A percentile compares a stretch with the other conserved stretches of the same genome.
Conservation (phyloP, 2,888 invertebrate species). For the Calameuta filiformis region DNA sequence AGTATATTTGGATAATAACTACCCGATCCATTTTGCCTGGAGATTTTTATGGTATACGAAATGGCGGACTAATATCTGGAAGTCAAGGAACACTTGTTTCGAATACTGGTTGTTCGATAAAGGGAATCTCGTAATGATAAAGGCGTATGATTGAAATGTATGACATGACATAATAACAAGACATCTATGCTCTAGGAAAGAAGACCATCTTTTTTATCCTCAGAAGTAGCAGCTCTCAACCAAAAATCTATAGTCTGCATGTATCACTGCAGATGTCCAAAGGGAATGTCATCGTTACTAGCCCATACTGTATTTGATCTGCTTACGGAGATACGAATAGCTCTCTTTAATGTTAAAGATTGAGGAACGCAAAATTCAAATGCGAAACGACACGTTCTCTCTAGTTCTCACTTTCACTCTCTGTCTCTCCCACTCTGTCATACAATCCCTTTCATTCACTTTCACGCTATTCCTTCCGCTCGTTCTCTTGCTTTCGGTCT, state of each 20-base stretch:
- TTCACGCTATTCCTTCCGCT: constrained; percentile 25
- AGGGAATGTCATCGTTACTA: constrained; percentile 24
- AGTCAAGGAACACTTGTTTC: not conserved
- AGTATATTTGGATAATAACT: constrained; percentile 34
- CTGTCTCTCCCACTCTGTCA: constrained; percentile 16
- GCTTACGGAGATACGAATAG: constrained; percentile 18
- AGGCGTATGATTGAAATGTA: not conserved
- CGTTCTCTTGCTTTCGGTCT: constrained; percentile 21
- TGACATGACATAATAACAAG: not conserved
- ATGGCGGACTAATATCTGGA: not conserved
- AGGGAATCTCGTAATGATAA: not conserved
- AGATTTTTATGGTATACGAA: constrained; percentile 22
- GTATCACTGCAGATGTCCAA: not conserved
- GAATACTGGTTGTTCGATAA: not conserved
- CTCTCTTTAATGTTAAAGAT: constrained; percentile 10
- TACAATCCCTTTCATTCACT: constrained; percentile 18
- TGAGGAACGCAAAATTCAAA: constrained; percentile 36
- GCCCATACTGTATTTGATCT: constrained; percentile 47
- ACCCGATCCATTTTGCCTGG: constrained; percentile 23
- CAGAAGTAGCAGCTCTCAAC: not conserved
- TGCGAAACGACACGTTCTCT: constrained; percentile 18
- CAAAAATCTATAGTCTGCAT: not conserved
- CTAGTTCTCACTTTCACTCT: constrained; percentile 24
- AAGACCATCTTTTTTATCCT: not conserved
- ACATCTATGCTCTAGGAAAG: not conserved